A percentile compares a stretch with the other conserved stretches of the same genome.
phyloP scores from a whole-genome alignment of 2,888 invertebrate genomes.

The Rotaria sp. region DNA sequence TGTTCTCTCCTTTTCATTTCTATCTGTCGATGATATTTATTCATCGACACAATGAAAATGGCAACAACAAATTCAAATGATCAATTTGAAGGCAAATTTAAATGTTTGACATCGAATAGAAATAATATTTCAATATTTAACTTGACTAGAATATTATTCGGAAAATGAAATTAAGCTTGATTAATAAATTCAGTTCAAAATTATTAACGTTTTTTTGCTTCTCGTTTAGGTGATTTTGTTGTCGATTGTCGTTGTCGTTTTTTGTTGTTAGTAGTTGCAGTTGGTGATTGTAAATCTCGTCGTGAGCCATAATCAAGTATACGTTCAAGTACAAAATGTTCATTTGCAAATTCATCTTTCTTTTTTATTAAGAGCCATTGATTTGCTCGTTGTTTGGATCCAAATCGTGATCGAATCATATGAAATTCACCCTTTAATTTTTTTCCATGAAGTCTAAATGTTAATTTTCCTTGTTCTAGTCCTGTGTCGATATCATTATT shows the following conservation, averaged over 20 bases:
- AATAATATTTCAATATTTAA: no score
- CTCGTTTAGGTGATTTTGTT: background rate
- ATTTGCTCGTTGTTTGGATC: background rate
- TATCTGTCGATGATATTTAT: no score
- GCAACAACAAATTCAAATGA: no score
- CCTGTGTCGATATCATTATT: background rate
- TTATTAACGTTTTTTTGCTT: background rate
- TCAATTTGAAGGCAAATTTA: no score
- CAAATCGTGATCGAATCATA: background rate
- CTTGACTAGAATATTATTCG: background rate
- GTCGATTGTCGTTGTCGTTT: background rate
- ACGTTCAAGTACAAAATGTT: background rate
- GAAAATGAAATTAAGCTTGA: background rate
- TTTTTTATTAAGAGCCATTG: background rate
- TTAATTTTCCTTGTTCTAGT: background rate
- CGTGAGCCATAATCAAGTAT: background rate
- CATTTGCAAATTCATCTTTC: background rate
- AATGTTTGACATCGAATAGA: no score
- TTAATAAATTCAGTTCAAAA: background rate
- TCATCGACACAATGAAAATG: no score
- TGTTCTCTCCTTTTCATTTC: no score
- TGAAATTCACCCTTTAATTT: background rate
- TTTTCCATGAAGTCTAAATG: background rate
- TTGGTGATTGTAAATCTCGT: background rate
- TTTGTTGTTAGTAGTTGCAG: background rate